Conservation (phyloP, 53 echinoderm and acorn worm genomes). For the Astropecten irregularis region DNA sequence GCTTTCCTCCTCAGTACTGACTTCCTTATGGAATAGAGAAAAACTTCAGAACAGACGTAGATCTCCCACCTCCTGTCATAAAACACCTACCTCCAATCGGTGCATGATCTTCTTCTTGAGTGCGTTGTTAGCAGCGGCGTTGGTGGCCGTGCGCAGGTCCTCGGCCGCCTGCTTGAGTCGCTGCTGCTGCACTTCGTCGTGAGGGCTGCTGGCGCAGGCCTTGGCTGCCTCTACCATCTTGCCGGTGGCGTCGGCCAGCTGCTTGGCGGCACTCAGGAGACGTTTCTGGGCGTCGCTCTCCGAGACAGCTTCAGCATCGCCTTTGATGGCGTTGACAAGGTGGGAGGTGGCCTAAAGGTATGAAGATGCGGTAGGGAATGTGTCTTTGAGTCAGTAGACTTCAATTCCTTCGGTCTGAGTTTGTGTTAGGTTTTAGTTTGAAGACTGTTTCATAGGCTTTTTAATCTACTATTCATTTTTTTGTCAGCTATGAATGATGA, state of each 20-base stretch:
- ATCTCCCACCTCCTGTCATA: no score
- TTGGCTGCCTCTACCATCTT: conserved; percentile 96
- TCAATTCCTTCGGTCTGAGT: no score
- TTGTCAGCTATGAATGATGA: no score
- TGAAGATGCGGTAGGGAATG: no score
- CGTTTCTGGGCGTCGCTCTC: conserved; percentile 76
- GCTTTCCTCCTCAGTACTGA: no score
- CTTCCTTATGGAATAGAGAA: no score
- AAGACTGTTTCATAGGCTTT: no score
- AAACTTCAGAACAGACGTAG: no score
- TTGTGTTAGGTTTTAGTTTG: no score
- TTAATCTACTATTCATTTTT: no score
- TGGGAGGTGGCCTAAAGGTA: conserved; percentile 79
- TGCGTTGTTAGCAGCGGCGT: conserved; percentile 93
- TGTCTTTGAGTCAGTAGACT: no score
- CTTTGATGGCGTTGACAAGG: conserved; percentile 92
- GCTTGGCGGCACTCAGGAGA: conserved; percentile 83
- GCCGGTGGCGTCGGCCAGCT: conserved; percentile 94
- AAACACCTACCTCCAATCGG: conserved; percentile 86
- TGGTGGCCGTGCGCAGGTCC: conserved; percentile 82
- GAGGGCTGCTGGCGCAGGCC: conserved; percentile 86
- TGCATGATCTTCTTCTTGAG: conserved; percentile 91
- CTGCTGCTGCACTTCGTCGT: conserved; percentile 88
- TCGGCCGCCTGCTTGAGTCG: conserved; percentile 80
- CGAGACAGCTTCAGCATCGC: conserved; percentile 77